Base-by-base conservation (phyloP, 2,888 invertebrate species). In the Charanyca ferruginea region DNA sequence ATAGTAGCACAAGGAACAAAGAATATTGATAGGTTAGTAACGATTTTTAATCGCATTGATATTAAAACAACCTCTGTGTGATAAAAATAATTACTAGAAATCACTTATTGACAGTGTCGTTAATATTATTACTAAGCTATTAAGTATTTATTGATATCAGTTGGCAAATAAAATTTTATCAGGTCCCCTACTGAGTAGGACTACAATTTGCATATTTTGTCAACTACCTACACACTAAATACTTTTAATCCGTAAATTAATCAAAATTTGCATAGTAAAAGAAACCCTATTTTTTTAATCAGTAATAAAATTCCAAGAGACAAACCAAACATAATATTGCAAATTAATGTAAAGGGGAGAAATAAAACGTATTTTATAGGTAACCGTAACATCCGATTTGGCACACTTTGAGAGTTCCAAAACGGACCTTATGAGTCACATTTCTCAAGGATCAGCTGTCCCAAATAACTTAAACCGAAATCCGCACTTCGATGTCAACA, bases 131-230 rank as follows among this genome's bases (percentile, higher is more conserved):
- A 45, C 23, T 61, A 62, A 71, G 9, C 6, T 23, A 18, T 25
- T 32, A 25, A 48, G 16, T 48, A 71, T 47, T 51, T 3, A 49
- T 22, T 32, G 13, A 44, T 63, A 62, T 62, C 28, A 38, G 1
- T n/a, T n/a, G n/a, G 20, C n/a, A 72, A 72, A 45, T 54, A 41
- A 44, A 64, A 55, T 7, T 25, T 69, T 69, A 64, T 73, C 69
- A 55, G 64, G 23, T 49, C 73, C 54, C 53, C 54, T 20, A 22
- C 48, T 25, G 28, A 6, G 11, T 49, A n/a, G 9, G 16, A 35
- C 22, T 38, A 6, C 16, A 38, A 22, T 38, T 8, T 25, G 0
- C 6, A 11, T n/a, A 2, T 20, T 38, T 11, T 23, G 13, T 11
- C 20, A 32, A 32, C 9, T 20, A 25, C 13, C 18, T 11, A 38